Evolutionary conservation across 2,797 vertebrate genomes (phyloP), one percentile per base, ranked within the genome.

Genomic region (Eulemur rubriventer): DNA sequence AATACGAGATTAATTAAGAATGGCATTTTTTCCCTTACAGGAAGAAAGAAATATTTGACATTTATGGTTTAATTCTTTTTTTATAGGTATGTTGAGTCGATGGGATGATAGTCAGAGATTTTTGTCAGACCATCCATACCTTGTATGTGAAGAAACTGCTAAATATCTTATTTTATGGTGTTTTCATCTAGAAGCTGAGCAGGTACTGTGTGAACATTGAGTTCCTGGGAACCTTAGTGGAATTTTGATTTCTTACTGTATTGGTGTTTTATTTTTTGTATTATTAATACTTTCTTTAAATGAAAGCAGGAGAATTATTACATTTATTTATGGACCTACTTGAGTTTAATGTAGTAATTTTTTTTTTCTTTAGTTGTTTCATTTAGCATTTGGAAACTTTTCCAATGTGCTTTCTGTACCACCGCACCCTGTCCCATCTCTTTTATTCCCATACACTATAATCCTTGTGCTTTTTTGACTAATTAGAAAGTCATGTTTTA

Each of bases 91-190:
- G 99, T 98, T 99, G 97, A 99, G 99, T 89, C 98, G 99, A 98
- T 99, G 99, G 99, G 99, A 99, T 90, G 99, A 99, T 97, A 99
- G 99, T 98, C 99, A 99, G 98, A 98, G 99, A 81, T 99, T 99
- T 98, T 98, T 99, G 48, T 99, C 99, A 79, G 99, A 99, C 96
- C 98, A 99, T 96, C 99, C 99, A 2, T 99, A 99, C 95, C 99
- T 99, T 98, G 99, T 99, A 96, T 99, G 99, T 98, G 99, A 99
- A 98, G 99, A 99, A 98, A 99, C 99, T 0, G 99, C 99, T 92
- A 99, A 99, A 93, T 99, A 99, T 98, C 99, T 99, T 97, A 99
- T 99, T 97, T 98, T 99, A 95, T 99, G 99, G 99, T 99, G 99
- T 98, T 99, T 99, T 97, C 99, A 99, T 92, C 99, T 99, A 91